Conservation (phyloP, 2,113 vertebrate species). For the Ursus arctos region DNA sequence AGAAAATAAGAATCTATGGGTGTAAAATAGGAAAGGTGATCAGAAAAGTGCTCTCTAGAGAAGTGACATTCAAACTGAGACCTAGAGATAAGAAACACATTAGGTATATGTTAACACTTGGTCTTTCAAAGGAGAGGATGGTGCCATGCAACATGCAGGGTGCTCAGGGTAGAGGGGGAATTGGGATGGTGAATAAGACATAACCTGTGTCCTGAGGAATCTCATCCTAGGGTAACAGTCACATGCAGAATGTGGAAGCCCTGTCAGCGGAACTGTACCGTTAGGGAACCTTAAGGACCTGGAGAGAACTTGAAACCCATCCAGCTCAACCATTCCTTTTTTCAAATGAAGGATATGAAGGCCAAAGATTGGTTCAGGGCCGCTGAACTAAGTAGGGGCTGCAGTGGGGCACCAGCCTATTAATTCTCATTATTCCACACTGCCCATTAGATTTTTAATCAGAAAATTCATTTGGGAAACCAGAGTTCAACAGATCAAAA, state of each 20-base stretch:
- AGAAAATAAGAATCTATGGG: not conserved
- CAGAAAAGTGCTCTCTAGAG: conserved; percentile 4
- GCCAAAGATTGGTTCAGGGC: not conserved
- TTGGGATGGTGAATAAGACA: not conserved
- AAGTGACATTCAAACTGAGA: conserved; percentile 22
- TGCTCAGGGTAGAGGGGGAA: too few relatives aligned
- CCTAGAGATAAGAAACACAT: not conserved
- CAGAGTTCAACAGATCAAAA: not conserved
- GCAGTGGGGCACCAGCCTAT: not conserved
- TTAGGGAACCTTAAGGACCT: not conserved
- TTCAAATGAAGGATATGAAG: conserved; percentile 8
- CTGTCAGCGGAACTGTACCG: not conserved
- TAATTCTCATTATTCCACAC: not conserved
- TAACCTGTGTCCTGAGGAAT: not conserved
- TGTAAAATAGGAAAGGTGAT: not conserved
- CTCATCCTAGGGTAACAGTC: not conserved
- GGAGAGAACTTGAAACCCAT: not conserved
- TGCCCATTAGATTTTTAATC: conserved; percentile 36
- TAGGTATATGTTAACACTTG: not conserved
- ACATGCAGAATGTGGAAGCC: not conserved
- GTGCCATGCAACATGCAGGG: not conserved
- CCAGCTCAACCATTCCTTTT: not conserved
- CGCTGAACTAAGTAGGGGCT: not conserved
- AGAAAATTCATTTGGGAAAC: not conserved
- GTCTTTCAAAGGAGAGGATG: not conserved